Evolutionary conservation across 2,888 invertebrate species (phyloP), one percentile per base, ranked within the genome.

Genomic region (Gibbula magus): DNA sequence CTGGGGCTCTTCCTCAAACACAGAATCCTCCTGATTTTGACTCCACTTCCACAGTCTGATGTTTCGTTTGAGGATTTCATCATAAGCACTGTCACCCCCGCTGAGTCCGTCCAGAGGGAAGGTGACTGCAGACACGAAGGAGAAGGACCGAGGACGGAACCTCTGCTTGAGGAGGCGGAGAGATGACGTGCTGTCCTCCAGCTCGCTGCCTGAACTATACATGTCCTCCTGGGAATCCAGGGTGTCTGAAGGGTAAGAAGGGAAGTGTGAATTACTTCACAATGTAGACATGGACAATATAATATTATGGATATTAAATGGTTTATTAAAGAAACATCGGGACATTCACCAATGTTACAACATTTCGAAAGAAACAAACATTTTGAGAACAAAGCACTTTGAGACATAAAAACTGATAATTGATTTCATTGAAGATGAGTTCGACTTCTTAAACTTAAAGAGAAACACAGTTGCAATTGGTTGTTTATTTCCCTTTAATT

Each of bases 11-110:
- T 74, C 74, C 51, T 74, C 74, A 51, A 74, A 74, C 45, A 74
- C 74, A 2, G 45, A 51, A 25, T 74, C 74, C 7, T 80, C 80
- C 10, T 73, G 61, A 5, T 56, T 56, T 10, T 77, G 73, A 35
- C 80, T 80, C 80, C 80, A 80, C 75, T 86, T 88, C 88, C 88
- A 88, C 56, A 88, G 45, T 53, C 84, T 83, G 4, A 88, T 85
- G 75, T 88, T 86, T 39, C 83, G 83, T 52, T 81, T 82, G 53
- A 88, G 79, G 78, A 88, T 82, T 35, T 82, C 83, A 54, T 86
- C 86, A 66, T 84, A 85, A 32, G 78, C 79, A n/a, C 79, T 80
- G 76, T 85, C 85, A 32, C 84, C 81, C 10, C 67, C 45, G 13
- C 66, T 39, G 56, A 78, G 53, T 76, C 78, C 53, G 10, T 77